A percentile compares a stretch with the other conserved stretches of the same genome.
Conservation (phyloP, 2,888 invertebrate genomes). For the Melinaea marsaeus region DNA sequence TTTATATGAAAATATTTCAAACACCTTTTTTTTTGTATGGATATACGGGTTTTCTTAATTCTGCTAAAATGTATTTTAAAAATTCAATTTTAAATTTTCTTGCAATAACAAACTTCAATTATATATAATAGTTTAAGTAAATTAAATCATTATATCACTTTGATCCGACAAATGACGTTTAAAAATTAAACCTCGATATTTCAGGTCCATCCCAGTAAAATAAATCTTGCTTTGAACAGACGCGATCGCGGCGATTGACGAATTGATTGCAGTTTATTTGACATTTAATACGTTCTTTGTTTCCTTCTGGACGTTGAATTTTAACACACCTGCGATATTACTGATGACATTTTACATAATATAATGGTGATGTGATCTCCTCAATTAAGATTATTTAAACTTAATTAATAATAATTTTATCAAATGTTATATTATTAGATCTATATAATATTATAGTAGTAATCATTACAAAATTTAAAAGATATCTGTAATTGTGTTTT, state of each 20-base stretch:
- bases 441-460: no score
- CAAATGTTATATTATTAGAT: no score
- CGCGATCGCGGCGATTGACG: slow-evolving; percentile 31
- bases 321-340: background rate
- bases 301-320: slow-evolving; percentile 28
- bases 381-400: no score
- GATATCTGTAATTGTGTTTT: no score
- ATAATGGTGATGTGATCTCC: background rate
- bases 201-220: slow-evolving; percentile 24
- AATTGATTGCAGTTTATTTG: slow-evolving; percentile 36
- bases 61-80: no score
- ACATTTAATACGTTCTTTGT: slow-evolving; percentile 39
- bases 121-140: background rate
- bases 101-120: background rate
- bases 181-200: slow-evolving; percentile 23
- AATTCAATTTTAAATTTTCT: no score
- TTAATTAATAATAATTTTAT: no score
- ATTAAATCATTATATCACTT: slow-evolving; percentile 1
- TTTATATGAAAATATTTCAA: no score
- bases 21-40: no score
- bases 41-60: no score
- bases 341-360: slow-evolving; percentile 2
- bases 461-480: no score
- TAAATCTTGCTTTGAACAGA: slow-evolving; percentile 24
- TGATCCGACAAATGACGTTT: slow-evolving; percentile 14